These are phyloP conservation scores for Argynnis bischoffii DNA, from an alignment of 2,888 invertebrate genomes.

Conservation along the genomic window DNA sequence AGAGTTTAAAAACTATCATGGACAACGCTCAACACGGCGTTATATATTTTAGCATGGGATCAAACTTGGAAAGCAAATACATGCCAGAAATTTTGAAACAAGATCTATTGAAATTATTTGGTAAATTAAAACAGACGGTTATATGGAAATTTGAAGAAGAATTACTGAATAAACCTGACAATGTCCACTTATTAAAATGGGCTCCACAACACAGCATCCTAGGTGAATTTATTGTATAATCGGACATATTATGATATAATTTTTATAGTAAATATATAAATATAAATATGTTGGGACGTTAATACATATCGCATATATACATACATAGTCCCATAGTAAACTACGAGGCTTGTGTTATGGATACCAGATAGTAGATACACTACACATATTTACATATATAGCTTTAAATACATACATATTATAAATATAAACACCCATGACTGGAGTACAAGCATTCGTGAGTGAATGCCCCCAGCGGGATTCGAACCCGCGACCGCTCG, in stretches of 20 bases:
- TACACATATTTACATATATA: no score
- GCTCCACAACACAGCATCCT: constrained; percentile 58
- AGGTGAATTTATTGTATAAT: constrained; percentile 40
- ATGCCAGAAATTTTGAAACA: constrained; percentile 50
- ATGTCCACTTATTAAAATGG: constrained; percentile 61
- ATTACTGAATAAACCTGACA: constrained; percentile 51
- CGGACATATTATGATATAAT: background rate
- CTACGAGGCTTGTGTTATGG: no score
- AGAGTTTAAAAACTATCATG: constrained; percentile 56
- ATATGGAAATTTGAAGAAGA: constrained; percentile 66
- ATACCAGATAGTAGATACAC: no score
- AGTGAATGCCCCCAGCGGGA: no score
- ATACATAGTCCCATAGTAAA: no score
- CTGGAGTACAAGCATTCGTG: no score
- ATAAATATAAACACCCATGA: no score
- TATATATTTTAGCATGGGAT: constrained; percentile 67
- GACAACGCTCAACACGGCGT: constrained; percentile 58
- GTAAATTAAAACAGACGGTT: constrained; percentile 59
- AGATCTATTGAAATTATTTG: constrained; percentile 54
- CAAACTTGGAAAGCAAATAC: constrained; percentile 53
- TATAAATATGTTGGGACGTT: no score
- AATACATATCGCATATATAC: no score
- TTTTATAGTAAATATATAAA: no score
- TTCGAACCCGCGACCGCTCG: no score
- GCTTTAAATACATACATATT: no score